phyloP scores from a whole-genome alignment of 1,140 invertebrate species.

The Zophobas morio region DNA sequence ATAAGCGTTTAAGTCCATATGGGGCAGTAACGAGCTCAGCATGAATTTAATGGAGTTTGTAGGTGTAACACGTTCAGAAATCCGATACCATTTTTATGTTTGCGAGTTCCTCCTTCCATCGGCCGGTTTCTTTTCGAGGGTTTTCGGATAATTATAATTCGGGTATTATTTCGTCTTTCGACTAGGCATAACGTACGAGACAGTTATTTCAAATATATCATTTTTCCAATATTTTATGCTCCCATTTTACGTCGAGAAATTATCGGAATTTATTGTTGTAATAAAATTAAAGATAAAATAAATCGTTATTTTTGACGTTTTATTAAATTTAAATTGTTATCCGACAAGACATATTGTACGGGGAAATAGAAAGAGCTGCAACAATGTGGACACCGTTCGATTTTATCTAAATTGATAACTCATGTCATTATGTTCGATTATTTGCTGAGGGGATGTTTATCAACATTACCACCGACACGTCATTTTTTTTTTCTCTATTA shows the following conservation, averaged over 20 bases:
- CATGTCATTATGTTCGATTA: not conserved
- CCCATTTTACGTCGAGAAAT: slow-evolving; percentile 10
- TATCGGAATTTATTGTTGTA: slow-evolving; percentile 25
- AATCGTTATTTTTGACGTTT: slow-evolving; percentile 33
- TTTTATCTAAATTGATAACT: slow-evolving; percentile 35
- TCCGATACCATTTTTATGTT: not conserved
- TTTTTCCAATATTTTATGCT: slow-evolving; percentile 13
- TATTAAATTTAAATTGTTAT: slow-evolving; percentile 38
- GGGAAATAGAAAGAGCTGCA: not conserved
- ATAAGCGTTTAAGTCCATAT: not conserved
- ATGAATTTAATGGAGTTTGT: not conserved
- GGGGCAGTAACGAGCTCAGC: not conserved
- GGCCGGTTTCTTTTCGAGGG: not conserved
- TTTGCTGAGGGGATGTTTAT: slow-evolving; percentile 6
- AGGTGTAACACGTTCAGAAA: not conserved
- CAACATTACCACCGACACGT: not conserved
- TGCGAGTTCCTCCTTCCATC: not conserved
- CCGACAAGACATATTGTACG: slow-evolving; percentile 4
- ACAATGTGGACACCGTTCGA: slow-evolving; percentile 10
- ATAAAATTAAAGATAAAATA: slow-evolving; percentile 41
- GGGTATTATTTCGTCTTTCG: not conserved
- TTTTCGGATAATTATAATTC: not conserved
- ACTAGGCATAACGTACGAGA: not conserved
- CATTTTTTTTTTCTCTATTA: not conserved
- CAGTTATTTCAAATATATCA: slow-evolving; percentile 15